phyloP scores from a whole-genome alignment of 1,140 invertebrate species.

The Penaeus japonicus region DNA sequence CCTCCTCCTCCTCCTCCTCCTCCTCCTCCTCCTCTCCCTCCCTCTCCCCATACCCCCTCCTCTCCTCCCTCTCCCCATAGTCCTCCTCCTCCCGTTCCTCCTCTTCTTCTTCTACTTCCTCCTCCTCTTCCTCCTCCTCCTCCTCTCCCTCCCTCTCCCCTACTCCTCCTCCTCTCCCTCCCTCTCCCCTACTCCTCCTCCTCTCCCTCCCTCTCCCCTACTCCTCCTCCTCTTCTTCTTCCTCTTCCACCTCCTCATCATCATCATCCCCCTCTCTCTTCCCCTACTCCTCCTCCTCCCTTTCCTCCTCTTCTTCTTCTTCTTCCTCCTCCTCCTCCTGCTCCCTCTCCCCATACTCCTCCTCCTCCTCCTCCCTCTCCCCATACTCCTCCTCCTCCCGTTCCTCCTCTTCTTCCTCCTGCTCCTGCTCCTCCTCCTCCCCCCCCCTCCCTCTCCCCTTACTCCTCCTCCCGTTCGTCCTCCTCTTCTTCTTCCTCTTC shows the following conservation, averaged over 20 bases:
- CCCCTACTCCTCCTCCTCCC: neutral
- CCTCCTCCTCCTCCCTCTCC: neutral
- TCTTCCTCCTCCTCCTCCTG: too few species aligned
- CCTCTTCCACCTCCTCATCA: neutral
- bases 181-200: neutral
- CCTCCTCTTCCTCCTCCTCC: neutral
- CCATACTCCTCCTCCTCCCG: neutral
- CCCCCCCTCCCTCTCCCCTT: neutral
- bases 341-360: too few species aligned
- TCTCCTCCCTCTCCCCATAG: too few species aligned
- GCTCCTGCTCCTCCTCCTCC: neutral
- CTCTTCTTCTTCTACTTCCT: too few species aligned
- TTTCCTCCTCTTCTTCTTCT: too few species aligned
- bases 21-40: too few species aligned
- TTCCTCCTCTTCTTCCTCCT: neutral
- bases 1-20: too few species aligned
- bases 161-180: neutral
- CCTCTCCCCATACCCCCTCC: too few species aligned
- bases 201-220: conserved; percentile 2
- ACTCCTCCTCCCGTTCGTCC: neutral
- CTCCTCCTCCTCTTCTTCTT: neutral
- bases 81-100: too few species aligned
- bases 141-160: neutral
- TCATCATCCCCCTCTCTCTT: neutral
- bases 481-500: neutral